Evolutionary conservation across 2,113 vertebrate species (phyloP).

Genomic region (Rhinopithecus roxellana): DNA sequence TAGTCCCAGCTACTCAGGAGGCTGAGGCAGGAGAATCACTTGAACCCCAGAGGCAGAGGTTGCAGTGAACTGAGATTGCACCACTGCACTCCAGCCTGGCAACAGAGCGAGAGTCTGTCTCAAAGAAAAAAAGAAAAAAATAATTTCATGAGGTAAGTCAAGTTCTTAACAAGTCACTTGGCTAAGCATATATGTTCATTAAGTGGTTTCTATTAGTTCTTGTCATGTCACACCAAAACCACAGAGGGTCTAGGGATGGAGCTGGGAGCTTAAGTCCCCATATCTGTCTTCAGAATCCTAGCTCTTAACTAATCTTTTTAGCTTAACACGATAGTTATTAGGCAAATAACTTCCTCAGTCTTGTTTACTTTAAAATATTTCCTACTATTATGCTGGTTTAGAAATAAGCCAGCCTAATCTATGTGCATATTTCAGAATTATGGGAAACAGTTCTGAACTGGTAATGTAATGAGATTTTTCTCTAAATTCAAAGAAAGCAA

Average conservation of each 20-base stretch:
- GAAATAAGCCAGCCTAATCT: not conserved
- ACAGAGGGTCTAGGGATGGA: not conserved
- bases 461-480: not conserved
- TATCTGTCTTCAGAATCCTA: not conserved
- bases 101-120: too few relatives aligned
- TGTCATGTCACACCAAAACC: not conserved
- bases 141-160: not conserved
- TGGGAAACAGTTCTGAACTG: not conserved
- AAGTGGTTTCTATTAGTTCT: not conserved
- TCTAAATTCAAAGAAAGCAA: slow-evolving; percentile 15
- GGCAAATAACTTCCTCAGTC: not conserved
- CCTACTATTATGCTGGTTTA: not conserved
- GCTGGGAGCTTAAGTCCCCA: not conserved
- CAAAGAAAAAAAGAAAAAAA: not conserved
- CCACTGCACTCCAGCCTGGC: too few relatives aligned
- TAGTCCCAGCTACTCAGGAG: too few relatives aligned
- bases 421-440: not conserved
- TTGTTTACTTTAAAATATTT: not conserved
- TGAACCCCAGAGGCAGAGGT: too few relatives aligned
- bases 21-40: too few relatives aligned
- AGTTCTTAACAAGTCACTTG: not conserved
- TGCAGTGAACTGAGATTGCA: too few relatives aligned
- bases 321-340: not conserved
- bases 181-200: not conserved
- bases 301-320: not conserved